A percentile compares a stretch with the other conserved stretches of the same genome.
phyloP scores from a whole-genome alignment of 2,888 invertebrate species.

The Galerucella calmariensis region DNA sequence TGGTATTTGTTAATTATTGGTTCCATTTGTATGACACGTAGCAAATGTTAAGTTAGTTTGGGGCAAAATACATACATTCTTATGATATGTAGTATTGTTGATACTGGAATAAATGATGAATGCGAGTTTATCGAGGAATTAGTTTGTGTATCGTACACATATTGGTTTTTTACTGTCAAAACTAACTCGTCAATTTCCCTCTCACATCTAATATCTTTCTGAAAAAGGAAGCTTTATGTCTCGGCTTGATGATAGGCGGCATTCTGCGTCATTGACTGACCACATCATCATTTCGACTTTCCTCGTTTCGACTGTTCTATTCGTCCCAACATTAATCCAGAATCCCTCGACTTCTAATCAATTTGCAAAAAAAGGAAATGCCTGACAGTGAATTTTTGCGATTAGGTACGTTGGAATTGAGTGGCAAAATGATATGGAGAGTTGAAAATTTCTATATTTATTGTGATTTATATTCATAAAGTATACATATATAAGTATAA shows the following conservation, averaged over 20 bases:
- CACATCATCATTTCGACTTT: constrained; percentile 34
- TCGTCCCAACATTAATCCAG: background rate
- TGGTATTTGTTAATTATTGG: too few species aligned
- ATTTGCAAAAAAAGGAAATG: constrained; percentile 7
- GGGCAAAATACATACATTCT: too few species aligned
- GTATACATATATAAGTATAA: too few species aligned
- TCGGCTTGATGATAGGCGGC: constrained; percentile 20
- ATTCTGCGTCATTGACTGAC: constrained; percentile 33
- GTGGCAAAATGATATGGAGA: background rate
- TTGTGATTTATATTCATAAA: too few species aligned
- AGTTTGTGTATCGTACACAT: too few species aligned
- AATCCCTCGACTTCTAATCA: background rate
- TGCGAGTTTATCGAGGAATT: too few species aligned
- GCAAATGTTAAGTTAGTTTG: too few species aligned
- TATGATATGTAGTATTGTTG: too few species aligned
- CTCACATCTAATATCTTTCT: constrained; percentile 24
- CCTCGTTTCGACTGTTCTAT: background rate
- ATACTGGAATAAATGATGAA: too few species aligned
- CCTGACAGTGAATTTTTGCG: background rate
- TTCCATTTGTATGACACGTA: too few species aligned
- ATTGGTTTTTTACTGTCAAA: background rate
- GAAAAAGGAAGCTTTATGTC: constrained; percentile 27
- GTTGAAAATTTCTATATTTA: background rate
- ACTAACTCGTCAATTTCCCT: constrained; percentile 22
- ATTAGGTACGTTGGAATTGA: background rate